These are phyloP conservation scores for Phalangium opilio DNA, from an alignment of 2,888 invertebrate species.

Conservation along the genomic window DNA sequence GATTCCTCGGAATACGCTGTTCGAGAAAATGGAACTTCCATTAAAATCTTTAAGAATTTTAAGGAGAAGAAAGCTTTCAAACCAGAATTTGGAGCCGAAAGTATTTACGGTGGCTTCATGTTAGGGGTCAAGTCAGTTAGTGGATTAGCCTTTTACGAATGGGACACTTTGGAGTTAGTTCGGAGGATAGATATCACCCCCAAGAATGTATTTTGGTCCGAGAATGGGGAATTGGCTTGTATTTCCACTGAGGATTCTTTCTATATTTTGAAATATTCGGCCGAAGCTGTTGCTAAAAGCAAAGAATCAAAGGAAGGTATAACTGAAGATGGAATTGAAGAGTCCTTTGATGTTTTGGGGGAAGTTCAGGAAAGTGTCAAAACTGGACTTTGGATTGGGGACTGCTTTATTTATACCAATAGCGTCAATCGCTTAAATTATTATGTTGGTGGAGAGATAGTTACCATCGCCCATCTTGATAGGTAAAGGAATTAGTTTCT, in stretches of 20 bases:
- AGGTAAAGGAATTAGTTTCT: too few relatives aligned
- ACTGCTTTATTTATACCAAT: conserved; percentile 99
- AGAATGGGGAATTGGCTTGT: conserved; percentile 81
- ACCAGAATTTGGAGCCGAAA: conserved; percentile 91
- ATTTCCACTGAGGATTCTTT: conserved; percentile 90
- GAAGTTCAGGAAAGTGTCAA: conserved; percentile 82
- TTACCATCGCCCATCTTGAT: conserved; percentile 93
- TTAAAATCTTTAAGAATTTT: conserved; percentile 94
- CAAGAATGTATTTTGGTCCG: conserved; percentile 82
- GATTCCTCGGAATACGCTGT: conserved; percentile 75
- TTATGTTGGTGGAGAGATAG: conserved; percentile 97
- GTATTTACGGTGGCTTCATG: conserved; percentile 82
- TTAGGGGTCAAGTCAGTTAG: conserved; percentile 82
- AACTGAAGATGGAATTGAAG: conserved; percentile 84
- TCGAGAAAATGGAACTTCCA: conserved; percentile 71
- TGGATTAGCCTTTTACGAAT: conserved; percentile 89
- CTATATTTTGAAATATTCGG: conserved; percentile 76
- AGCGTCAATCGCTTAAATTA: conserved; percentile 93
- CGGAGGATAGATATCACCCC: conserved; percentile 94
- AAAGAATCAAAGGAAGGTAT: conserved; percentile 57
- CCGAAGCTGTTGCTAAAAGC: conserved; percentile 59
- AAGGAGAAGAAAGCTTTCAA: conserved; percentile 92
- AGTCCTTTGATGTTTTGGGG: conserved; percentile 83
- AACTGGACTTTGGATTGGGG: conserved; percentile 94
- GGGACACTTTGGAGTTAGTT: conserved; percentile 83